Evolutionary conservation across 2,797 vertebrate genomes (phyloP), one percentile per base, ranked within the genome.

Genomic region (Melanotaenia nigrans): DNA sequence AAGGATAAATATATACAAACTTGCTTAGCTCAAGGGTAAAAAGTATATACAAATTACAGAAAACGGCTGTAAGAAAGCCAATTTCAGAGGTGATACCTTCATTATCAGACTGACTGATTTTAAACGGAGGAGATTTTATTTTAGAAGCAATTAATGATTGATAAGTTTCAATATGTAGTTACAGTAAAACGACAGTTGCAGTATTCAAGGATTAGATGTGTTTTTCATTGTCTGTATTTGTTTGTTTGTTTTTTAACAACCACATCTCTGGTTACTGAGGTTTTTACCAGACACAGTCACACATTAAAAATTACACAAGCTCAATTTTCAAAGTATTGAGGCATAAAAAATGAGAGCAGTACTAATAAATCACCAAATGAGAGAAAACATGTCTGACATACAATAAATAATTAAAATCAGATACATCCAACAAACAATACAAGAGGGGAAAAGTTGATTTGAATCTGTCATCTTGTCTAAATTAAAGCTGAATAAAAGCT

Each of bases 261-360:
- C 71, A 78, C 71, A 70, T 79, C 47, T 79, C 78, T 83, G 75
- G 64, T 83, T 79, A 64, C 53, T 72, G 66, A 67, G 67, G 28
- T 80, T 79, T 77, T 79, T 25, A 57, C 61, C 77, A 71, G 85
- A 83, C 81, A 58, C 68, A 89, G 86, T 81, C 82, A 76, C 71
- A 65, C 71, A 86, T 42, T 40, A 65, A 60, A 80, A 88, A 82
- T 72, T 8, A 67, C 68, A 80, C 54, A 57, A 71, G 54, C 33
- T 71, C 12, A 2, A 58, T 76, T 69, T 53, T 77, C 61, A 47
- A 58, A 45, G 62, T 71, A 33, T 61, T 65, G 58, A 72, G 74
- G 76, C 78, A 38, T 45, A 73, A 75, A 74, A 72, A 85, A 81
- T 71, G 49, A 62, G 35, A 73, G 22, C 30, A 54, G n/a, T 49